Conservation (phyloP, 2,888 invertebrate species). For the Lasioglossum oenotherae region DNA sequence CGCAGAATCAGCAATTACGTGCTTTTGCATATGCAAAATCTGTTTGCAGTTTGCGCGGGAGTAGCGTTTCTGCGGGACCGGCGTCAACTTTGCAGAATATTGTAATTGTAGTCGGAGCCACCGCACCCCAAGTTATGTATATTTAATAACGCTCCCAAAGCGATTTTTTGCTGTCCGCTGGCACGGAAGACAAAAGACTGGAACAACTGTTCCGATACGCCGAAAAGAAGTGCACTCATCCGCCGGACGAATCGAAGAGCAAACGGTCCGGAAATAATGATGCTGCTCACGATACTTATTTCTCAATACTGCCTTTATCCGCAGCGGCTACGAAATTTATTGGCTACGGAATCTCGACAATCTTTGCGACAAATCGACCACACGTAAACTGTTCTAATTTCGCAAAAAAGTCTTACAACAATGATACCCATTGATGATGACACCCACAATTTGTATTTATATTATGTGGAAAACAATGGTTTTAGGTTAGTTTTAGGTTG, state of each 20-base stretch:
- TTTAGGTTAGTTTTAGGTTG: no score
- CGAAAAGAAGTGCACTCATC: background rate
- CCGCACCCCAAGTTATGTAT: slow-evolving; percentile 2
- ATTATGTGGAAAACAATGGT: no score
- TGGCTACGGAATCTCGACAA: background rate
- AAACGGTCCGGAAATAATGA: background rate
- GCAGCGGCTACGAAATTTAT: background rate
- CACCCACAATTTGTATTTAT: no score
- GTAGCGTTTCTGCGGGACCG: slow-evolving; percentile 23
- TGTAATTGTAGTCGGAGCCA: slow-evolving; percentile 13
- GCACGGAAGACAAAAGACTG: background rate
- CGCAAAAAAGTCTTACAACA: background rate
- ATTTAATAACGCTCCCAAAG: slow-evolving; percentile 31
- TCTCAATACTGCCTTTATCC: background rate
- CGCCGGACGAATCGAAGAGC: background rate
- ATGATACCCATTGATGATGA: no score
- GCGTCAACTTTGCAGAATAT: slow-evolving; percentile 23
- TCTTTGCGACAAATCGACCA: background rate
- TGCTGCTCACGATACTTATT: background rate
- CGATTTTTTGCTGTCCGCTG: background rate
- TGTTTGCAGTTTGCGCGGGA: slow-evolving; percentile 28
- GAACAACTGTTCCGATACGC: background rate
- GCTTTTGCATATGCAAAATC: slow-evolving; percentile 52
- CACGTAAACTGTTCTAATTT: background rate
- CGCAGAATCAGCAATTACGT: slow-evolving; percentile 43